Conservation (phyloP, 2,797 vertebrate species). For the Sebastolobus alascanus region DNA sequence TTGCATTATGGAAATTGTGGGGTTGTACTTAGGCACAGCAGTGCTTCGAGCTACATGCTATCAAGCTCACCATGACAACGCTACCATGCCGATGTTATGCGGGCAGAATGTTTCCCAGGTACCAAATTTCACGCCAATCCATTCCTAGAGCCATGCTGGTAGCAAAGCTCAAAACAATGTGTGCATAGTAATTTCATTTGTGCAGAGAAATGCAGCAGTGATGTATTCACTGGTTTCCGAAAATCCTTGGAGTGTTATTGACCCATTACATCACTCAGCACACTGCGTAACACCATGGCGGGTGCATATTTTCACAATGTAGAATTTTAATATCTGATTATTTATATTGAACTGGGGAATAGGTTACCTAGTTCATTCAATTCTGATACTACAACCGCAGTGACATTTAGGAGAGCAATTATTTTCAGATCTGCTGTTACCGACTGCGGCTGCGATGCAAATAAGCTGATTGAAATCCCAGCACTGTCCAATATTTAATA, state of each 20-base stretch:
- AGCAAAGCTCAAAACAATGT: background rate
- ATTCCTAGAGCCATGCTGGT: background rate
- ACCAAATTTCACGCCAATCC: background rate
- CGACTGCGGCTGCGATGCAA: slow-evolving; percentile 51
- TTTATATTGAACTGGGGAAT: slow-evolving; percentile 55
- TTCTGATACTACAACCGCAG: slow-evolving; percentile 55
- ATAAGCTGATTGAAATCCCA: slow-evolving; percentile 56
- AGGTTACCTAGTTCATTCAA: slow-evolving; percentile 63
- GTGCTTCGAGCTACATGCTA: background rate
- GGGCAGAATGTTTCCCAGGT: background rate
- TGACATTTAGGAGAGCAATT: slow-evolving; percentile 75
- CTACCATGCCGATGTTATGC: background rate
- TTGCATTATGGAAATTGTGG: background rate
- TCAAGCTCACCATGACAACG: background rate
- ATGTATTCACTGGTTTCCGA: background rate
- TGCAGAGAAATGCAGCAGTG: slow-evolving; percentile 1
- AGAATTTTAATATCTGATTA: slow-evolving; percentile 56
- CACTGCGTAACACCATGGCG: background rate
- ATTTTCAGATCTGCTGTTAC: slow-evolving; percentile 64
- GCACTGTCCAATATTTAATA: slow-evolving; percentile 45
- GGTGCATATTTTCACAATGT: slow-evolving; percentile 28
- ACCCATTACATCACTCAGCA: slow-evolving; percentile 41
- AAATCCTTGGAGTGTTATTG: slow-evolving; percentile 39
- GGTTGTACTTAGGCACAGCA: background rate
- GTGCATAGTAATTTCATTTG: background rate